Conservation (phyloP, 64 coral and sea anemone genomes). For the Porites lutea region DNA sequence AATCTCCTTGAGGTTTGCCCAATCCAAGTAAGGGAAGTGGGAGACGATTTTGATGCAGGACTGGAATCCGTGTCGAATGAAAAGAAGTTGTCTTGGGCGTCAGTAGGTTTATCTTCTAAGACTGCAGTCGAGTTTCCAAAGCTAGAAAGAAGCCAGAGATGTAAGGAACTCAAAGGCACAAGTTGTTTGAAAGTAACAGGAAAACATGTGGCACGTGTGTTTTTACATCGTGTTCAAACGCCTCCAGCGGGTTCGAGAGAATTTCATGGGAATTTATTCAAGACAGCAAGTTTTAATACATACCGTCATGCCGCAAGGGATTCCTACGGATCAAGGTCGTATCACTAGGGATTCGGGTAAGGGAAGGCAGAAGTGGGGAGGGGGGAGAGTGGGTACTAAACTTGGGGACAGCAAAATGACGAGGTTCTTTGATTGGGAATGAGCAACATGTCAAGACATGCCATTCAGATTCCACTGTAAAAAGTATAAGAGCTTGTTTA, state of each 20-base stretch:
- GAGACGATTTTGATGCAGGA: not conserved
- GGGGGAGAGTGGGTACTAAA: no score
- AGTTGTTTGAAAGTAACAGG: no score
- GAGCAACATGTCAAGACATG: no score
- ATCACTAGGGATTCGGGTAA: no score
- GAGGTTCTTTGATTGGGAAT: no score
- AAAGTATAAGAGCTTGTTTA: not conserved
- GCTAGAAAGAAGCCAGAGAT: not conserved
- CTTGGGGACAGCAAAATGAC: no score
- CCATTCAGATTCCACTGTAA: not conserved
- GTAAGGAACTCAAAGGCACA: not conserved
- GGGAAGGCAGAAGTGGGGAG: no score
- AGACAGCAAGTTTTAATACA: no score
- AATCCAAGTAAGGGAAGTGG: constrained; percentile 58
- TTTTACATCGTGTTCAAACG: not conserved
- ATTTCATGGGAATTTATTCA: no score
- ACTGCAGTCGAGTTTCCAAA: constrained; percentile 15
- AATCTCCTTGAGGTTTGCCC: constrained; percentile 68
- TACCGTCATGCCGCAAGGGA: no score
- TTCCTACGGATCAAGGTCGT: no score
- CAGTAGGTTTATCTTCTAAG: not conserved
- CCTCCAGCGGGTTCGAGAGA: no score
- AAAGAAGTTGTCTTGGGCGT: not conserved
- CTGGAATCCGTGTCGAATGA: constrained; percentile 25
- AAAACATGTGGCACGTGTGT: not conserved